Evolutionary conservation across 2,888 invertebrate genomes (phyloP).

Genomic region (Torymus auratus): DNA sequence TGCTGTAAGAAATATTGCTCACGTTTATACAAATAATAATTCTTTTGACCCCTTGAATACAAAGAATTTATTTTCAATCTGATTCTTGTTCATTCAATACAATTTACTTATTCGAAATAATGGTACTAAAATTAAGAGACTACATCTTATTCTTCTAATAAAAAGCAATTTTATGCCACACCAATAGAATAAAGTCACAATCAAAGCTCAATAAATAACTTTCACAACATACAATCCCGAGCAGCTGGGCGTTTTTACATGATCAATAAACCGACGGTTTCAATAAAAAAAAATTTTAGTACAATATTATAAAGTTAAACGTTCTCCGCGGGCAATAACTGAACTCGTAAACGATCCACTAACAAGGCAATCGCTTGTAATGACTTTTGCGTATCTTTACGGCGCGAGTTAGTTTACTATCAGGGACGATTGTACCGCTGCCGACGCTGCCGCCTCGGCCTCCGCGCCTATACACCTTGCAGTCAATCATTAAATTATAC

Average conservation of each 20-base stretch:
- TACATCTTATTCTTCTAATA: no score
- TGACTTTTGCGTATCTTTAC: slow-evolving; percentile 47
- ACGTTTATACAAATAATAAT: slow-evolving; percentile 9
- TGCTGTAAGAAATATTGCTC: not conserved
- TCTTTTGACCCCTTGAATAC: not conserved
- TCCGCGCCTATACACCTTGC: not conserved
- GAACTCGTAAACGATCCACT: slow-evolving; percentile 41
- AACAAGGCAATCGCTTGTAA: slow-evolving; percentile 46
- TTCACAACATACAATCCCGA: no score
- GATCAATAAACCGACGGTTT: not conserved
- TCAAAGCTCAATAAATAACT: no score
- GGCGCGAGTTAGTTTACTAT: slow-evolving; percentile 22
- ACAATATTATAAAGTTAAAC: slow-evolving; percentile 35
- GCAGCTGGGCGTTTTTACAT: no score
- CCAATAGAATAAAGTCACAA: no score
- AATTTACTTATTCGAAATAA: no score
- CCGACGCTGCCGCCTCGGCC: no score
- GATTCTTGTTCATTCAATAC: not conserved
- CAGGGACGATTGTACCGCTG: slow-evolving; percentile 23
- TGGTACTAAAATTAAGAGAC: no score
- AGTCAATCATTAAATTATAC: slow-evolving; percentile 46
- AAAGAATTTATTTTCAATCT: not conserved
- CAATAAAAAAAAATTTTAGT: slow-evolving; percentile 4
- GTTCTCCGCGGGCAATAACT: slow-evolving; percentile 21
- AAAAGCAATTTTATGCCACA: no score